Evolutionary conservation across 1,140 invertebrate species (phyloP), one percentile per base, ranked within the genome.

Genomic region (Dendrolimus kikuchii): DNA sequence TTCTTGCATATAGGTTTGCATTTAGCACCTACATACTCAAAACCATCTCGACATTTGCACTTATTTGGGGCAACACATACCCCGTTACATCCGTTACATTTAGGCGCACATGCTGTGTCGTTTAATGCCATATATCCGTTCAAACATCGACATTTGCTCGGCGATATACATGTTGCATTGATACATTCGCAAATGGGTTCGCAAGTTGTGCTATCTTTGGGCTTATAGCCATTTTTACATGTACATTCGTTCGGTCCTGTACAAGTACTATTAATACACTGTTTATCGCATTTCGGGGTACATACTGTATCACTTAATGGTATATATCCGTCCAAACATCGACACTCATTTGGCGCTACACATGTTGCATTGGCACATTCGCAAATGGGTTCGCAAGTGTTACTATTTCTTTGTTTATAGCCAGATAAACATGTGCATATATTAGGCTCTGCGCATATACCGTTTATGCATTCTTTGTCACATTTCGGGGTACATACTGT

Each of bases 351-450:
- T 1, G 90, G 90, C 0, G 68, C 78, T 41, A 74, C 57, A 59
- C 91, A 92, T 7, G 62, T 62, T 0, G 89, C 89, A 38, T 90
- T 88, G 2, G 74, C 63, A 59, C 90, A 91, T 4, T 89, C 86
- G 64, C 90, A 91, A 6, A 73, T 63, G 4, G 83, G 64, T 10
- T 66, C 63, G 54, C 90, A 91, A 65, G 49, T 71, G 10, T 77
- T 88, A 71, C 36, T 41, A 5, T 54, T 51, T 40, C 49, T 57
- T 6, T 47, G 23, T 23, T 23, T 23, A 23, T 23, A 23, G n/a
- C 90, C 90, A 5, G 64, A 64, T 55, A 88, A 83, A 60, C 90
- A 91, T 4, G 85, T 55, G 56, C 91, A 92, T 66, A 50, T 60
- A 46, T 86, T 70, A 0, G 91, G 91, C n/a, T 81, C 86, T 4